phyloP scores from a whole-genome alignment of 2,888 invertebrate species.

The Fragum sueziense region DNA sequence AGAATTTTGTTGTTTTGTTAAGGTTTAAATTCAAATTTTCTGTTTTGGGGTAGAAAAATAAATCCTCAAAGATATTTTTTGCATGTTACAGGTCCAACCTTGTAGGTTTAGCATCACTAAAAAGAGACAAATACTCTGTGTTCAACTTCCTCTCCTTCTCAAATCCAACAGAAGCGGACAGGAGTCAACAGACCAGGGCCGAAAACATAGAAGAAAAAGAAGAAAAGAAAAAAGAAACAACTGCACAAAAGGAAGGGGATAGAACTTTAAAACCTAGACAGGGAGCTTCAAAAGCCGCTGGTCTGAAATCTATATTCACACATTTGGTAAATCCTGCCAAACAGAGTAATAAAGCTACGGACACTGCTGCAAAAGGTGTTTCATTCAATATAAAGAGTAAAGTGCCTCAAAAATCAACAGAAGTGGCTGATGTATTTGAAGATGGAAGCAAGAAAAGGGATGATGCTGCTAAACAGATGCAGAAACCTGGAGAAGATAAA shows the following conservation, averaged over 20 bases:
- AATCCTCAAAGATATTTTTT: neutral
- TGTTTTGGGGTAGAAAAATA: neutral
- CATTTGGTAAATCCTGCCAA: constrained; percentile 45
- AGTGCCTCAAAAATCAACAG: constrained; percentile 46
- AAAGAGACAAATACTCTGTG: constrained; percentile 88
- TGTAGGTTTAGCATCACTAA: constrained; percentile 84
- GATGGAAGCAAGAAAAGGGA: neutral
- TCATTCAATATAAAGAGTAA: constrained; percentile 55
- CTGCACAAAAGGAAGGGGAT: constrained; percentile 31
- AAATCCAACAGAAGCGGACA: constrained; percentile 34
- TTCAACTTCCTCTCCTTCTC: constrained; percentile 88
- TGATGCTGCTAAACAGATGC: neutral
- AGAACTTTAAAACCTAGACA: constrained; percentile 41
- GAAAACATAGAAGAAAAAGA: neutral
- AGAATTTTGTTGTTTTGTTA: neutral
- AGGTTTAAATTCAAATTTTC: neutral
- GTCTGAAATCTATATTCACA: constrained; percentile 62
- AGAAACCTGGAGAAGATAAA: neutral
- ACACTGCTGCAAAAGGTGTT: constrained; percentile 32
- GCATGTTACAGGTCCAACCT: constrained; percentile 74
- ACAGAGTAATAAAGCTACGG: constrained; percentile 28
- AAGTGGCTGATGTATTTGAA: constrained; percentile 39
- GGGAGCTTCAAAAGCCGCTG: neutral
- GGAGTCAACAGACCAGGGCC: neutral
- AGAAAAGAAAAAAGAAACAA: neutral